Percentiles rank a stretch among this genome's conserved stretches.
These are phyloP conservation scores for Chitala chitala DNA, from an alignment of 2,113 vertebrate species.

Conservation along the genomic window DNA sequence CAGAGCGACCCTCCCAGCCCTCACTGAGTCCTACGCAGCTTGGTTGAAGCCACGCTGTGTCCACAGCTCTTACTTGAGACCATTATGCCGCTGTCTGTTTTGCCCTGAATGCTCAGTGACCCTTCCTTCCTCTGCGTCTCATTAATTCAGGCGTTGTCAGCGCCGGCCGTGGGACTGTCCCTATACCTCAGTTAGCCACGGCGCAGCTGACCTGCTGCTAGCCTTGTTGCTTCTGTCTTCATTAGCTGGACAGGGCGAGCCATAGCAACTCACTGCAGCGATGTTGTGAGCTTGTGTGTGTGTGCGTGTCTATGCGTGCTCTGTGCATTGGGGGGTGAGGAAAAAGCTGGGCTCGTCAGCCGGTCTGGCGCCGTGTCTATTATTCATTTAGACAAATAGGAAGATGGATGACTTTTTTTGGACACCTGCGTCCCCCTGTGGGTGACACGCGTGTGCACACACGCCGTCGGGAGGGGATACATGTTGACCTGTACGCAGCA, in stretches of 20 bases:
- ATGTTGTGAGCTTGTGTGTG: too few relatives aligned
- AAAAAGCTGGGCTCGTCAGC: neutral
- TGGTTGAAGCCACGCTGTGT: too few relatives aligned
- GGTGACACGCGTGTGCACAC: neutral
- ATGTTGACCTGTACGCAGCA: neutral
- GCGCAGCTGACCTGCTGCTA: neutral
- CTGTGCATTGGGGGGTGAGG: too few relatives aligned
- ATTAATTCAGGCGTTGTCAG: neutral
- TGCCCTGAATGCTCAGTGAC: too few relatives aligned
- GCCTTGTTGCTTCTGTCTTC: neutral
- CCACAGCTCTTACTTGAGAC: too few relatives aligned
- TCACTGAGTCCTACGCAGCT: too few relatives aligned
- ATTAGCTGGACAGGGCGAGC: neutral
- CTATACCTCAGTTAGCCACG: neutral
- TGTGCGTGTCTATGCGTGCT: neutral
- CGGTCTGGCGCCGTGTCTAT: conserved; percentile 35
- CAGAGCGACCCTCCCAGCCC: too few relatives aligned
- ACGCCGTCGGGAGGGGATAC: neutral
- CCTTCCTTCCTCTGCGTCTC: neutral
- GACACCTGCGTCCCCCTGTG: conserved; percentile 45
- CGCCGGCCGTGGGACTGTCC: neutral
- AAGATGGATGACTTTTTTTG: conserved; percentile 41
- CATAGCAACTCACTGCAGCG: too few relatives aligned
- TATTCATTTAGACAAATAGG: conserved; percentile 38
- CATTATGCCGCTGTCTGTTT: too few relatives aligned